Percentiles rank a stretch among this genome's conserved stretches.
Conservation (phyloP, 2,113 vertebrate species). For the Atlantisia rogersi region DNA sequence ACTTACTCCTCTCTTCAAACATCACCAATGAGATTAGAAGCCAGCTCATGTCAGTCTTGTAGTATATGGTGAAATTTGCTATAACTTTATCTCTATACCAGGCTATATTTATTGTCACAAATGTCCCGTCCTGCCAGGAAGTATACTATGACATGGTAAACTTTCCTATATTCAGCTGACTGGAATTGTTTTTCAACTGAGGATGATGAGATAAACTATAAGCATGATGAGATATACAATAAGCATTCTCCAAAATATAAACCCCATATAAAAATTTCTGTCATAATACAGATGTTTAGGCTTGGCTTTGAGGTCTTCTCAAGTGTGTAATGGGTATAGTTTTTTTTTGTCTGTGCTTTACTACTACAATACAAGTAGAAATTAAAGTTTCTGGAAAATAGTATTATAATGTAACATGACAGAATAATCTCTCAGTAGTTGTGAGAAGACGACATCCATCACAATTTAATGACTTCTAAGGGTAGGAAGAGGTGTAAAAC, state of each 20-base stretch:
- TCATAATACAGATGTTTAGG: neutral
- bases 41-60: neutral
- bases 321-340: neutral
- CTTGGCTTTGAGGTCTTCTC: neutral
- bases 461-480: neutral
- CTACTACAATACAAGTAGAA: neutral
- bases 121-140: neutral
- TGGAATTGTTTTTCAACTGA: neutral
- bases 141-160: neutral
- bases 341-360: neutral
- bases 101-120: neutral
- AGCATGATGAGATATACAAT: neutral
- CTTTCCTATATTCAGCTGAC: neutral
- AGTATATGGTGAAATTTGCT: neutral
- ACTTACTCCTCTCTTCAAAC: neutral
- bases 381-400: constrained; percentile 6
- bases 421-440: constrained; percentile 1
- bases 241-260: neutral
- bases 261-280: neutral
- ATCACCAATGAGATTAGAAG: neutral
- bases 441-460: neutral
- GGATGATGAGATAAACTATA: neutral
- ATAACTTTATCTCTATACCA: neutral
- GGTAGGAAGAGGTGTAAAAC: neutral
- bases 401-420: neutral